phyloP scores from a whole-genome alignment of 1,140 invertebrate species.

The Bombus superbus region DNA sequence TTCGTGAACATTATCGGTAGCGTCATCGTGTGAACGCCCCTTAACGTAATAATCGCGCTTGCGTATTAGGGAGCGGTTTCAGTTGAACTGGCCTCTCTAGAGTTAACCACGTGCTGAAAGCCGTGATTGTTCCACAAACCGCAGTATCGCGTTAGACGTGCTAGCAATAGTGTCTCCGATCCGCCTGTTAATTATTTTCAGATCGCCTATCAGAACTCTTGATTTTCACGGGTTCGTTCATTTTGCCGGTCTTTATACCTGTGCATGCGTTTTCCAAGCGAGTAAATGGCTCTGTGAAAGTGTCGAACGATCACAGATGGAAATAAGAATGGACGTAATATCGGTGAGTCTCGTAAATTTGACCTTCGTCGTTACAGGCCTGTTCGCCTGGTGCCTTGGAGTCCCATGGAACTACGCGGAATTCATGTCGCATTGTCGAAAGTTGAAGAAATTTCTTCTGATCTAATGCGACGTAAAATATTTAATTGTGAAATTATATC shows the following conservation, averaged over 20 bases:
- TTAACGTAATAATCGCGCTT: constrained; percentile 37
- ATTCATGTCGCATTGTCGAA: neutral
- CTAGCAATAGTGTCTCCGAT: neutral
- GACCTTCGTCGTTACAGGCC: neutral
- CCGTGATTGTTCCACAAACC: constrained; percentile 39
- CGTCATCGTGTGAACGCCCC: constrained; percentile 43
- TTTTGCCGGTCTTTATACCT: neutral
- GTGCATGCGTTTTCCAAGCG: neutral
- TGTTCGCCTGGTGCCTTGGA: neutral
- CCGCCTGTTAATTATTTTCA: neutral
- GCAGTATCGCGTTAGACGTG: constrained; percentile 35
- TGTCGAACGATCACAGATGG: neutral
- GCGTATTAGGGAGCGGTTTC: constrained; percentile 44
- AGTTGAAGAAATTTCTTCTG: neutral
- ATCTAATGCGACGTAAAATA: neutral
- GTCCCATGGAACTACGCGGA: neutral
- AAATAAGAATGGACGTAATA: constrained; percentile 22
- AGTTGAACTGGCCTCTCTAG: constrained; percentile 41
- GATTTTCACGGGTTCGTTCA: neutral
- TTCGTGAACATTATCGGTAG: neutral
- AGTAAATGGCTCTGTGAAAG: neutral
- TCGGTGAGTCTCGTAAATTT: constrained; percentile 13
- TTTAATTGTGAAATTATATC: neutral
- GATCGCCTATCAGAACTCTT: neutral
- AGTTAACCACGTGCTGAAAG: constrained; percentile 63